phyloP scores from a whole-genome alignment of 2,888 invertebrate species.

The Fabriciana adippe region DNA sequence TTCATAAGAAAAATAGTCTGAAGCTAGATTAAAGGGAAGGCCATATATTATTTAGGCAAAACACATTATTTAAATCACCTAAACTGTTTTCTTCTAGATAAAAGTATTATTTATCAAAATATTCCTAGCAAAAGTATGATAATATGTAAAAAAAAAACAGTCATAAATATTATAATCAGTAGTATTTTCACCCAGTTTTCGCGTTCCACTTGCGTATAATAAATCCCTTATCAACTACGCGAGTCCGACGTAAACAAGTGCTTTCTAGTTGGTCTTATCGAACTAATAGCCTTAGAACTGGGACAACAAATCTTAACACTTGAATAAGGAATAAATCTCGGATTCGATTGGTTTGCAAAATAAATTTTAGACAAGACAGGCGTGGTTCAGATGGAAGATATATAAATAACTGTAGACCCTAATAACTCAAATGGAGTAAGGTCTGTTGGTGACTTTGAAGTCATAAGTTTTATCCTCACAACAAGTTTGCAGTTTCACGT shows the following conservation, averaged over 20 bases:
- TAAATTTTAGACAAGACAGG: constrained; percentile 20
- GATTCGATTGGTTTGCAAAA: constrained; percentile 24
- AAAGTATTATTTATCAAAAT: background rate
- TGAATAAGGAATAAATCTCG: constrained; percentile 42
- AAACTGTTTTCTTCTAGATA: too few relatives aligned
- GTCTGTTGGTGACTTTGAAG: too few relatives aligned
- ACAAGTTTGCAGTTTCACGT: too few relatives aligned
- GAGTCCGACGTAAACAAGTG: constrained; percentile 40
- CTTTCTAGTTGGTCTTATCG: constrained; percentile 42
- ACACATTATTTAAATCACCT: too few relatives aligned
- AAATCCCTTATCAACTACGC: constrained; percentile 41
- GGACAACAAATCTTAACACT: constrained; percentile 42
- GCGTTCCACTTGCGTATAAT: constrained; percentile 39
- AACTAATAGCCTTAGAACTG: constrained; percentile 40
- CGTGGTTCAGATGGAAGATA: constrained; percentile 10
- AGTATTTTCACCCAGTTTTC: constrained; percentile 38
- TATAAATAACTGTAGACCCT: background rate
- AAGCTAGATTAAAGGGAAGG: too few relatives aligned
- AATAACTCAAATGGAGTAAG: too few relatives aligned
- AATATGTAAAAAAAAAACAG: constrained; percentile 10
- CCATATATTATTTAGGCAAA: too few relatives aligned
- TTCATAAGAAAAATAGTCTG: too few relatives aligned
- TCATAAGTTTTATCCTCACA: too few relatives aligned
- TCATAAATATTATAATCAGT: constrained; percentile 20
- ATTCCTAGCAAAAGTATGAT: background rate